Evolutionary conservation across 2,888 invertebrate species (phyloP).

Genomic region (Nasonovia ribisnigri): DNA sequence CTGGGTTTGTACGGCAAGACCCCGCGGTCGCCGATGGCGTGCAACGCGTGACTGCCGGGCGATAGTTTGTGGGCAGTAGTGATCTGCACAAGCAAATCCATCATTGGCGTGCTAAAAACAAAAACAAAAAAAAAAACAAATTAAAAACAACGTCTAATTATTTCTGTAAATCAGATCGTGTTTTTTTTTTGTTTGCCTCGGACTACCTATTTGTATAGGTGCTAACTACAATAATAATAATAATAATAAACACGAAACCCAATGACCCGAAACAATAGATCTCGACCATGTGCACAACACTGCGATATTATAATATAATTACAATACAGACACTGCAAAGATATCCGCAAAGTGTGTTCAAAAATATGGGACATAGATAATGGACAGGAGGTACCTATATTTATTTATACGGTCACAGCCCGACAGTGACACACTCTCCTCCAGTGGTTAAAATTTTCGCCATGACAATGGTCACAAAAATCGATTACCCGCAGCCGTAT

Average conservation of each 20-base stretch:
- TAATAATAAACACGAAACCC: background rate
- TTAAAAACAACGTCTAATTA: conserved; percentile 34
- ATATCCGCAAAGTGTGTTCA: background rate
- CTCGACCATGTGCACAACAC: background rate
- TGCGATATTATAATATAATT: background rate
- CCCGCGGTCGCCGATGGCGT: conserved; percentile 76
- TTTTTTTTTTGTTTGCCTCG: background rate
- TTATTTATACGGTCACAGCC: background rate
- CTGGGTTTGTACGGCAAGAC: conserved; percentile 80
- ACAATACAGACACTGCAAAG: background rate
- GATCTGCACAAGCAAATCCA: conserved; percentile 82
- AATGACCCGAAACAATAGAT: conserved; percentile 26
- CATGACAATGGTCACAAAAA: background rate
- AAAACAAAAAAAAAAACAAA: background rate
- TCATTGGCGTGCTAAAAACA: conserved; percentile 79
- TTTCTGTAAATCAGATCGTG: conserved; percentile 5
- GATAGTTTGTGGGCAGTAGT: conserved; percentile 79
- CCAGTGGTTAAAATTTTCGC: background rate
- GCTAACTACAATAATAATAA: background rate
- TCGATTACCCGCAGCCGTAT: background rate
- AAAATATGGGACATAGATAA: background rate
- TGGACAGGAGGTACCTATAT: background rate
- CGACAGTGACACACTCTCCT: conserved; percentile 22
- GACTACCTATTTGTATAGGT: background rate
- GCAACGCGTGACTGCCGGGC: conserved; percentile 77